Base-by-base conservation (phyloP, 2,113 vertebrate genomes). In the Hyla sarda region DNA sequence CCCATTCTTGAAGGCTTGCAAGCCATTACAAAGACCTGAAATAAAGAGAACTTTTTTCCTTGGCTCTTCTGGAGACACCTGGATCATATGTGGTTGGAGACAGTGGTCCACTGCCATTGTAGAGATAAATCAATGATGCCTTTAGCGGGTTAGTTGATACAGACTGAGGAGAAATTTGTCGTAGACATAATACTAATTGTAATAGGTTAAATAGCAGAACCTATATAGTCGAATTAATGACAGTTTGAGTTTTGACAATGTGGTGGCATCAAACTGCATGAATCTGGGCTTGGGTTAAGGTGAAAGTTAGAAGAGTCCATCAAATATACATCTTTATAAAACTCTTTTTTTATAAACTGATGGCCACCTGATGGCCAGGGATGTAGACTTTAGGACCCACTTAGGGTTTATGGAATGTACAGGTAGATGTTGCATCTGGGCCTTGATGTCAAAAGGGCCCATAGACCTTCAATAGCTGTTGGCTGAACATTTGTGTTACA, bases 21-120 rank as follows among this genome's bases (percentile, higher is more conserved):
- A 86, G 77, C 41, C 65, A 74, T 86, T 62, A 82, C 69, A 62
- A 81, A 86, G 34, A 30, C 34, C n/a, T 32, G 37, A 25, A 80
- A 86, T 45, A 73, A 74, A 86, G 84, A 21, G 34, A 81, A 86
- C 71, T 17, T 78, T 73, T 23, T 28, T 48, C 21, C n/a, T 48
- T 19, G 17, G 21, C 23, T 60, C 67, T 80, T 7, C 56, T 80
- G 30, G 34, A 52, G 41, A 50, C 62, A 50, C 60, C 80, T 69
- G 80, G 60, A 69, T 32, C 80, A 52, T 82, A 23, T 82, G 80
- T 48, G 62, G 62, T 82, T 32, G 25, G 80, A 67, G 60, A 67
- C 13, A 19, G 50, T 82, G 80, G 80, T 48, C 60, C 25, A 67
- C 1, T 37, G 23, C 30, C 28, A 11, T n/a, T 11, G 25, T 50